Base-by-base conservation (phyloP, 2,113 vertebrate species). In the Synodontis membranacea region DNA sequence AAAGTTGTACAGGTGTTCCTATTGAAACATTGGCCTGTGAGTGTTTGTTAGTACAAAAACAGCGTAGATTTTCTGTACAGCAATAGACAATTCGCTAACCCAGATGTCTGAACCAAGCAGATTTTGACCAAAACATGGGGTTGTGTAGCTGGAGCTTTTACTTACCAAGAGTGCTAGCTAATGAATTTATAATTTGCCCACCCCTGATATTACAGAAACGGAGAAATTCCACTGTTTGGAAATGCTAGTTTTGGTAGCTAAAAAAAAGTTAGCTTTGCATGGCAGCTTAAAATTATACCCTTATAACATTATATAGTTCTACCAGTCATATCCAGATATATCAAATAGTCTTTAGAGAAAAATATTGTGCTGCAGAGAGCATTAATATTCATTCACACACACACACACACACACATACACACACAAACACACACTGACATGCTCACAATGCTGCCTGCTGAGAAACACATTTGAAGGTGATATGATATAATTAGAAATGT, bases 401-500 rank as follows among this genome's bases (percentile, higher is more conserved):
- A 28, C 23, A 14, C 37, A 23, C 15, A 42, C 39, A 42, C 42
- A 44, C 48, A 54, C 17, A 52, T n/a, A n/a, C 23, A 62, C 10
- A 82, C 44, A 79, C 39, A 42, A 17, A 44, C 54, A 52, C 60
- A 75, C 37, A 75, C 3, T 39, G 4, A 39, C 39, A 86, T 58
- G 82, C n/a, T 79, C 23, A 1, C 39, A 62, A 56, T 66, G 52
- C 56, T 42, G 34, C 44, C 83, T 56, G 81, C 54, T 74, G 87
- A 62, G 72, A 76, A 78, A 48, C 11, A 28, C 82, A 80, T 89
- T 74, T 72, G 80, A 86, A 88, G 80, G 84, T 89, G 85, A 91
- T 86, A 84, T 88, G 90, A 86, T 90, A 88, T 88, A 91, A 92
- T 91, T 91, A 92, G 76, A 91, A 86, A 87, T 87, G 84, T 84